Base-by-base conservation (phyloP, 1,140 invertebrate genomes). In the Lethrus apterus region DNA sequence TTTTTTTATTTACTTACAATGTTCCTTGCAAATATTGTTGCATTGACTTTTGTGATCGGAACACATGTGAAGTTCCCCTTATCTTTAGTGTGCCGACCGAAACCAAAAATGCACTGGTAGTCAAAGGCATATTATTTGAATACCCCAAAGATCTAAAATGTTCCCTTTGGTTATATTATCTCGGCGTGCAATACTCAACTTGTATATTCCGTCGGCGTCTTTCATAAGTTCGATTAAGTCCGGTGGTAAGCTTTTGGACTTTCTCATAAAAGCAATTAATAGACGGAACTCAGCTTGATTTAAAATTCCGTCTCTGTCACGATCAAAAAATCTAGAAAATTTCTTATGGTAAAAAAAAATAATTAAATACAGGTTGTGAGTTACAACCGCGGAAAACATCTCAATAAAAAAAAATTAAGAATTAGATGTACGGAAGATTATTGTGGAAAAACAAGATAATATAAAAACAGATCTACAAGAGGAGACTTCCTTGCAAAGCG, bases 1-100 rank as follows among this genome's bases (percentile, higher is more conserved):
- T n/a, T n/a, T n/a, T n/a, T n/a, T n/a, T n/a, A n/a, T n/a, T 30
- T 32, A 21, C 26, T 35, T 40, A 62, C 56, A 34, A 26, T 1
- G 41, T 35, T n/a, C 55, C 52, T 30, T 59, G 55, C 1, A 62
- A 14, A 31, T 53, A 54, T 44, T 53, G 52, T 30, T 54, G 30
- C 4, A 58, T 44, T 21, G 50, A 45, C 5, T 43, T 50, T 1
- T 19, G 17, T 2, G 59, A 58, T 14, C 68, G 58, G 38, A 70
- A 60, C 46, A 72, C 48, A 0, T 61, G 59, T 19, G 68, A 70
- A 33, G 68, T 71, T 17, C 69, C 69, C 19, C 67, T 58, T 4
- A 72, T 53, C 9, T 62, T 64, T 21, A 67, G 51, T 31, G 70
- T 69, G 2, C 62, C 60, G 4, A 70, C 65, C 1, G 64, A 66